These are phyloP conservation scores for Drosophila neonasuta DNA, from an alignment of 2,888 invertebrate genomes.

Conservation along the genomic window DNA sequence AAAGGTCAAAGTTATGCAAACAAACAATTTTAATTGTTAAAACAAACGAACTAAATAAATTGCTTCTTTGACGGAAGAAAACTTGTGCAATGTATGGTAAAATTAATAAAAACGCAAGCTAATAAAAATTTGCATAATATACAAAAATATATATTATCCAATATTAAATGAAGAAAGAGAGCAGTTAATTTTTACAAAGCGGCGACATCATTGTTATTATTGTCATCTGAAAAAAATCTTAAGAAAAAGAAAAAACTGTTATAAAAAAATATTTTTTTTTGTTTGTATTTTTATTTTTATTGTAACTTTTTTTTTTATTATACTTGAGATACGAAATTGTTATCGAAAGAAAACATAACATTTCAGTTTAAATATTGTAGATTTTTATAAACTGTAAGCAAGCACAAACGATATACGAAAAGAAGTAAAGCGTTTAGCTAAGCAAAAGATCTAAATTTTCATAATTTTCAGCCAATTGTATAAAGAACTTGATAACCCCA, in stretches of 20 bases:
- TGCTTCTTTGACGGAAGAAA: conserved; percentile 41
- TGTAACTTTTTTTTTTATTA: conserved; percentile 14
- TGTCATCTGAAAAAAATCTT: conserved; percentile 12
- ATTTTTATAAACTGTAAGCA: conserved; percentile 23
- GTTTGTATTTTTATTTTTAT: conserved; percentile 21
- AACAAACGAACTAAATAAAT: conserved; percentile 38
- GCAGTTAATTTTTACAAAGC: conserved; percentile 28
- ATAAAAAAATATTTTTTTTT: conserved; percentile 4
- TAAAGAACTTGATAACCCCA: conserved; percentile 15
- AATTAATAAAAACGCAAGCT: conserved; percentile 17
- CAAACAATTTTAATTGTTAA: conserved; percentile 28
- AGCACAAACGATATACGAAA: conserved; percentile 55
- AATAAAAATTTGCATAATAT: conserved; percentile 38
- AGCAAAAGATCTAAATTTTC: conserved; percentile 30
- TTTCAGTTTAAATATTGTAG: conserved; percentile 20
- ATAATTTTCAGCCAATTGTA: conserved; percentile 31
- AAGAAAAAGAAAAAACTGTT: conserved; percentile 26
- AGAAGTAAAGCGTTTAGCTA: conserved; percentile 24
- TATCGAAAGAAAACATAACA: conserved; percentile 9
- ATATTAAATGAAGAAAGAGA: conserved; percentile 24
- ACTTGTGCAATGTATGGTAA: conserved; percentile 68
- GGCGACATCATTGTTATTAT: conserved; percentile 13
- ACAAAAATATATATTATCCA: conserved; percentile 19
- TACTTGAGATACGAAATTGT: conserved; percentile 10
- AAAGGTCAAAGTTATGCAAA: conserved; percentile 28